Conservation (phyloP, 2,888 invertebrate genomes). For the Erebia palarica region DNA sequence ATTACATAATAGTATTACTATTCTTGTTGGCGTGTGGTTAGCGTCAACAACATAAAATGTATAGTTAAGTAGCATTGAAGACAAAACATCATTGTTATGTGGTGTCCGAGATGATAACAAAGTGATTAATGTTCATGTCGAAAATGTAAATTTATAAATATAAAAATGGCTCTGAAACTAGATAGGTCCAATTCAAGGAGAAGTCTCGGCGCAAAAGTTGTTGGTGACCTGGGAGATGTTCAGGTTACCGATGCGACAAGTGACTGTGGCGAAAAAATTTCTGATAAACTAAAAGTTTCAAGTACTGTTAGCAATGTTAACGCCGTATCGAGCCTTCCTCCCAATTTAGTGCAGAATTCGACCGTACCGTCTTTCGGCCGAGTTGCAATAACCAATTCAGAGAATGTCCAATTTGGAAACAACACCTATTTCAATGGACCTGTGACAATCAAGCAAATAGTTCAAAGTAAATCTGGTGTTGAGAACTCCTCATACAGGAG, state of each 20-base stretch:
- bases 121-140: neutral
- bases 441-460: constrained; percentile 88
- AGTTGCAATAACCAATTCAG: constrained; percentile 85
- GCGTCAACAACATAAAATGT: too few species aligned
- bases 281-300: constrained; percentile 44
- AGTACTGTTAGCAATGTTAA: constrained; percentile 46
- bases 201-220: constrained; percentile 56
- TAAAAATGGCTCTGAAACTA: constrained; percentile 38
- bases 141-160: constrained; percentile 21
- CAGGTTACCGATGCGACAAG: constrained; percentile 60
- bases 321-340: constrained; percentile 49
- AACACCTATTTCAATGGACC: constrained; percentile 90
- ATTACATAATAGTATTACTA: too few species aligned
- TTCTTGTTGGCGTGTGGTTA: too few species aligned
- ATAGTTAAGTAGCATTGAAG: too few species aligned
- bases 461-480: constrained; percentile 72
- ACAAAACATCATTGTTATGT: too few species aligned
- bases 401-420: constrained; percentile 89
- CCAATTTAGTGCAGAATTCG: constrained; percentile 51
- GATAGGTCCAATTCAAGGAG: constrained; percentile 25
- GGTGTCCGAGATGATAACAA: neutral
- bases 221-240: constrained; percentile 63
- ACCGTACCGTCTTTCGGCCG: constrained; percentile 73
- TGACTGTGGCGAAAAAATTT: constrained; percentile 51
- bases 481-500: constrained; percentile 60